Conservation (phyloP, 1,140 invertebrate genomes). For the Trypoxylus dichotomus region DNA sequence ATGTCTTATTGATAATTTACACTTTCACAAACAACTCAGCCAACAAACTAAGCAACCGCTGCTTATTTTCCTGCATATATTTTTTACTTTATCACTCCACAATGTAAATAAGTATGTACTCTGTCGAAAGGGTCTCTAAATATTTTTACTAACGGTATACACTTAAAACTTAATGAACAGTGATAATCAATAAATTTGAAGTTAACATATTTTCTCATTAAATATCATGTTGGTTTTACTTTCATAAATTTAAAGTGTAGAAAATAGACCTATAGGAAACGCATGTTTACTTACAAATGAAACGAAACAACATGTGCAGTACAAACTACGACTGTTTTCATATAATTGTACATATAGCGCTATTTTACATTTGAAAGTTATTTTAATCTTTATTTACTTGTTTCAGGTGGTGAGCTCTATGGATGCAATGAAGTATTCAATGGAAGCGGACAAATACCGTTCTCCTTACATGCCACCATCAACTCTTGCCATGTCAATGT, state of each 20-base stretch:
- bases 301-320: no score
- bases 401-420: constrained; percentile 62
- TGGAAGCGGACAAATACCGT: constrained; percentile 75
- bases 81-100: background rate
- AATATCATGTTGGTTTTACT: background rate
- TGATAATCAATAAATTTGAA: constrained; percentile 8
- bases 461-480: constrained; percentile 67
- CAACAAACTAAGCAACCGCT: background rate
- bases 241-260: background rate
- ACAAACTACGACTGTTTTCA: no score
- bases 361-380: no score
- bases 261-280: no score
- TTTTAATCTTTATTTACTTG: background rate
- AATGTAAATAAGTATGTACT: constrained; percentile 22
- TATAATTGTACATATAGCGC: no score
- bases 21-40: constrained; percentile 16
- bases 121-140: background rate
- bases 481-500: constrained; percentile 68
- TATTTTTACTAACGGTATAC: background rate
- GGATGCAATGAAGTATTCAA: constrained; percentile 77
- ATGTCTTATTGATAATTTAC: constrained; percentile 27
- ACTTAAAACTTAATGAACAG: background rate
- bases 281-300: no score
- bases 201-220: background rate
- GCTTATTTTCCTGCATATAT: background rate